phyloP scores from a whole-genome alignment of 2,888 invertebrate species.

The Luffia ferchaultella region DNA sequence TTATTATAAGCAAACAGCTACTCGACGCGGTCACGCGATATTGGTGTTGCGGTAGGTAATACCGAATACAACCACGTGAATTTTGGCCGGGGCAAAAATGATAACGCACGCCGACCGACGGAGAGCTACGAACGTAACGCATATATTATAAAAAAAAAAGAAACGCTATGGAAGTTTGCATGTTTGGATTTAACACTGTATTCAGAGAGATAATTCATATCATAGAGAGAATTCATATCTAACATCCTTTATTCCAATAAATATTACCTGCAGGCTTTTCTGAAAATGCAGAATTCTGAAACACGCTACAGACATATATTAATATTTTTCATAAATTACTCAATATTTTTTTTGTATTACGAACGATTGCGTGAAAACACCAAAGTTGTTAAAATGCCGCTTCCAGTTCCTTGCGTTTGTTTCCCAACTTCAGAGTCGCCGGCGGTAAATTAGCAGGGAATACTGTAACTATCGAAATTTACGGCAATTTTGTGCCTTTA shows the following conservation, averaged over 20 bases:
- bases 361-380: too few relatives aligned
- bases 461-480: slow-evolving; percentile 29
- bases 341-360: too few relatives aligned
- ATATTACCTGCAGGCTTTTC: too few relatives aligned
- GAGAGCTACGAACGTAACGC: not conserved
- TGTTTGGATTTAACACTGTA: too few relatives aligned
- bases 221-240: too few relatives aligned
- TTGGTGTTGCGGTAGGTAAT: slow-evolving; percentile 8
- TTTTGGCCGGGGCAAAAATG: slow-evolving; percentile 19
- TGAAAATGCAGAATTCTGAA: too few relatives aligned
- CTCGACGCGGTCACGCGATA: slow-evolving; percentile 17
- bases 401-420: slow-evolving; percentile 13
- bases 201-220: too few relatives aligned
- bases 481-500: slow-evolving; percentile 24
- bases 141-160: not conserved
- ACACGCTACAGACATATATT: too few relatives aligned
- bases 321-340: too few relatives aligned
- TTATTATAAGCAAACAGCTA: slow-evolving; percentile 27
- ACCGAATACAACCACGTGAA: slow-evolving; percentile 2
- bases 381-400: not conserved
- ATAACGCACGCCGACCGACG: slow-evolving; percentile 29
- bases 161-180: too few relatives aligned
- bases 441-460: slow-evolving; percentile 22
- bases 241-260: too few relatives aligned
- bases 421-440: slow-evolving; percentile 3